Base-by-base conservation (phyloP, 2,888 invertebrate species). In the Fabriciana adippe region DNA sequence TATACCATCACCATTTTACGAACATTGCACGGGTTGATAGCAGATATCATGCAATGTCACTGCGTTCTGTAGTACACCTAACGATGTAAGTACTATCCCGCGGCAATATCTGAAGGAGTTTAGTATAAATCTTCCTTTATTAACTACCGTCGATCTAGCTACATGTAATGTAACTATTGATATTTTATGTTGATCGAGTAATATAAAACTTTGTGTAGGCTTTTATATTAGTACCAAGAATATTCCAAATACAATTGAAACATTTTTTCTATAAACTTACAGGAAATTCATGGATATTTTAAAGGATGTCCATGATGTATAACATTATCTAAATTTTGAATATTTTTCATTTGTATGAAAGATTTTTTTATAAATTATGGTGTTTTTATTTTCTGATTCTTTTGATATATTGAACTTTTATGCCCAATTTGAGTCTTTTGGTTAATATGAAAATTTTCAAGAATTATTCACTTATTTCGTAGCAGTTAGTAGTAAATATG, bases 21-120 rank as follows among this genome's bases (percentile, higher is more conserved):
- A 60, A 64, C 65, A 64, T 67, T 35, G 67, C 70, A 63, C 63
- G 57, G 47, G 68, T 70, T 77, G 83, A 84, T 84, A 83, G 85
- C 81, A 84, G 84, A 85, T 89, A 89, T 90, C 86, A 89, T 85
- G 89, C 86, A 78, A 85, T 86, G 88, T 87, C 87, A 86, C 80
- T 79, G 74, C 70, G 73, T 69, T 71, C 73, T 73, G 72, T 65
- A 73, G 73, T 71, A 62, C 71, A 73, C 73, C 69, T 76, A 75
- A 75, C 72, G 73, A 76, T 69, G 75, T 80, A 81, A 82, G 77
- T 74, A 78, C 68, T 70, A 64, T 72, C 73, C 73, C 56, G 69
- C 69, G 73, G 72, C 73, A 67, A 73, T 68, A 71, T 62, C 71
- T 72, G 57, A 71, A 60, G 71, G 69, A 60, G 66, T 66, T 61